Evolutionary conservation across 2,888 invertebrate genomes (phyloP), one percentile per base, ranked within the genome.

Genomic region (Exocentrus adspersus): DNA sequence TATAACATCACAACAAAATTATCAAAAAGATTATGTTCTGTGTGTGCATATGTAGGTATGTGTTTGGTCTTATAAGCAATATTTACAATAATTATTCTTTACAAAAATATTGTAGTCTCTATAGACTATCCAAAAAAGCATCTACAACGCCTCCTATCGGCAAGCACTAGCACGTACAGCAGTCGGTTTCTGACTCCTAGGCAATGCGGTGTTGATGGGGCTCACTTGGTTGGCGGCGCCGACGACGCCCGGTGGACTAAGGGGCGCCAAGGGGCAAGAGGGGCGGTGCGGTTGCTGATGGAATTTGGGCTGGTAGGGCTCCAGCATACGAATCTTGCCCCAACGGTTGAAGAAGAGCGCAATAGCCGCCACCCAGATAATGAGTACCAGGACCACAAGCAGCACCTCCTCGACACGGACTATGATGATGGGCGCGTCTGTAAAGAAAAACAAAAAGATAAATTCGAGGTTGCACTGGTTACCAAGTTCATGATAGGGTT

Each of bases 311-410:
- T 94, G 94, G 81, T 94, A 94, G 0, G 94, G 94, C 80, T 94
- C 94, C 82, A 94, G 83, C 93, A 94, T 94, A 69, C 94, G 89
- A 80, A 95, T 95, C 87, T 95, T 95, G 78, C 95, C 95, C 95
- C 95, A 95, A 69, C 95, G 91, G 84, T 95, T 95, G 87, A 95
- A 94, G 86, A 95, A 95, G 45, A 95, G 86, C 2, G 93, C 92
- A 67, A 95, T 94, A 67, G 95, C 94, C 0, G 92, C 94, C 58
- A 93, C 91, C 95, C 95, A 95, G 10, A 95, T 88, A 48, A 93
- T 87, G 17, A 95, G 85, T 20, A 95, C 94, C 70, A 94, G 87
- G 46, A 92, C 89, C 59, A 95, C 94, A 75, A 95, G 92, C 53
- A 94, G 86, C 14, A 93, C 90, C 79, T 95, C 94, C 81, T 94